Base-by-base conservation (phyloP, 92 coral and sea anemone species). In the Umimayanthus kanabou region DNA sequence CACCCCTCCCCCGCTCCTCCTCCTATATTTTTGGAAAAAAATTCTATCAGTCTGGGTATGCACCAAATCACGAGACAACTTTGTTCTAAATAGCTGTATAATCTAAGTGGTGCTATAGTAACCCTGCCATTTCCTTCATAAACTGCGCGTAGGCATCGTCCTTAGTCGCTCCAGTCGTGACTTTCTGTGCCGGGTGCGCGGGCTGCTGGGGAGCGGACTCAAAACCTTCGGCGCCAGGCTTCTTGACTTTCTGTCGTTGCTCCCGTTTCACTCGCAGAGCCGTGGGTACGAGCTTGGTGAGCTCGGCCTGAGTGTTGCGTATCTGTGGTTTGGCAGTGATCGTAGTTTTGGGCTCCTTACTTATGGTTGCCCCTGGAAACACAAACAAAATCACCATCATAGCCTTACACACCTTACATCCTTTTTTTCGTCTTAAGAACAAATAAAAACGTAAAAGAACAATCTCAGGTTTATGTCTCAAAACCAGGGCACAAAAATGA, bases 101-200 rank as follows among this genome's bases (percentile, higher is more conserved):
- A 20, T 61, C 69, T 26, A 18, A 61, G 22, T 23, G 25, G 26
- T 22, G 69, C 22, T 61, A 94, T 88, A 94, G 45, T n/a, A 97
- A 92, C 18, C 98, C 95, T 78, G 90, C 93, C 99, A 97, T 95
- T 95, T 97, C 99, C 69, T 94, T 95, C 99, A 97, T 97, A 90
- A 97, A 97, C 75, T 93, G 92, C 15, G 99, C 99, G 69, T 97
- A 97, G 1, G 99, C 99, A 87, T 97, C 99, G 92, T 97, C 99
- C 88, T 97, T 97, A 4, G 99, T 97, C 1, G 96, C 97, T 20
- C 92, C 88, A 43, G 93, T 98, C 42, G 93, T 88, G 47, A 93
- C 95, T 23, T 81, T 93, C 45, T 94, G 95, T 29, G 91, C 83
- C 33, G 94, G 94, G 29, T 88, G 93, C 53, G 88, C 65, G 6